Conservation (phyloP, 2,113 vertebrate species). For the Dissostichus mawsoni region DNA sequence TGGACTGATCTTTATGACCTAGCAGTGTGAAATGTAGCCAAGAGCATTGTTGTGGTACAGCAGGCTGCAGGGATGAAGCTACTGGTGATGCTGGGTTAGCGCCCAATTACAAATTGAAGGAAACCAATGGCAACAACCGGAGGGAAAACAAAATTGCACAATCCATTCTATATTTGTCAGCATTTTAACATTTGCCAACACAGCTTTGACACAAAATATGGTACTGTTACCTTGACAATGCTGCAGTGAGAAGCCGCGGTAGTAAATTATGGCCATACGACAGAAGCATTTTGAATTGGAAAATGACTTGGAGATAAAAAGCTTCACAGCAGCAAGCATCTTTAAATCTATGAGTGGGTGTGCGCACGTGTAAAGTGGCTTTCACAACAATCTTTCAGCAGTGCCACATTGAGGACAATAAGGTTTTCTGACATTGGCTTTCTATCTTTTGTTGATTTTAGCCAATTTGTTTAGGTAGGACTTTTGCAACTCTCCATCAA, state of each 20-base stretch:
- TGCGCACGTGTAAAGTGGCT: background rate
- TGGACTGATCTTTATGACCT: background rate
- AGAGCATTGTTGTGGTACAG: background rate
- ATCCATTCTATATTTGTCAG: background rate
- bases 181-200: background rate
- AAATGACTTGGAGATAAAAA: background rate
- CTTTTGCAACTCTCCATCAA: background rate
- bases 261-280: background rate
- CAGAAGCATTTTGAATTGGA: background rate
- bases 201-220: background rate
- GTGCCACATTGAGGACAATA: background rate
- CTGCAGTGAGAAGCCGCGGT: background rate
- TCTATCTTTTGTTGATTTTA: background rate
- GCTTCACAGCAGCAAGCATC: background rate
- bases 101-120: background rate
- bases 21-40: background rate
- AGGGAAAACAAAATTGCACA: background rate
- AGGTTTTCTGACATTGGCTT: background rate
- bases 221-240: background rate
- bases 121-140: background rate
- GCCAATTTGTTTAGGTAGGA: background rate
- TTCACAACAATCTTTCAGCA: background rate
- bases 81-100: background rate
- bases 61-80: background rate
- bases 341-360: background rate